These are phyloP conservation scores for Passer montanus DNA, from an alignment of 2,113 vertebrate species.

Conservation along the genomic window DNA sequence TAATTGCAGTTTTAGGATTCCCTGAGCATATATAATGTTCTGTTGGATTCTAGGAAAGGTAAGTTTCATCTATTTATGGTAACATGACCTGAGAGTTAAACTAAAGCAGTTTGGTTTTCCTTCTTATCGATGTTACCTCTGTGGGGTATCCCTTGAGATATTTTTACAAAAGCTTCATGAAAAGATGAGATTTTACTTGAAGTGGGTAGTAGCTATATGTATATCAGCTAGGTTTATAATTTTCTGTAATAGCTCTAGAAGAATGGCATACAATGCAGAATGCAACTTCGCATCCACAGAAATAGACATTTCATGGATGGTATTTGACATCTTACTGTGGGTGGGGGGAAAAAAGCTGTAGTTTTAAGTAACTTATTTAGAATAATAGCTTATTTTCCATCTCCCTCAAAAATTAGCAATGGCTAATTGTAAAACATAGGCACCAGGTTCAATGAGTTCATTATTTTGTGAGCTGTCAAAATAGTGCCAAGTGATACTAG, in stretches of 20 bases:
- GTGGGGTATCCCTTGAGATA: neutral
- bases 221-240: neutral
- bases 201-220: neutral
- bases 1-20: neutral
- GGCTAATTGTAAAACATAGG: neutral
- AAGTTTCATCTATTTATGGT: neutral
- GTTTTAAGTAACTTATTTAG: neutral
- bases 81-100: neutral
- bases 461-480: neutral
- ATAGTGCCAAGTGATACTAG: neutral
- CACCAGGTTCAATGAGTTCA: neutral
- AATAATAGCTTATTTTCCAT: neutral
- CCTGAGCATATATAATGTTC: neutral
- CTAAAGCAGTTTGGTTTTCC: neutral
- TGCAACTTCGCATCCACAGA: neutral
- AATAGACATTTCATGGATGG: neutral
- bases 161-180: neutral
- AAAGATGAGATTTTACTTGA: neutral
- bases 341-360: neutral
- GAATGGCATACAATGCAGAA: neutral
- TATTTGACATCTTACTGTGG: neutral
- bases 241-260: neutral
- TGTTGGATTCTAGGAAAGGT: neutral
- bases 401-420: neutral
- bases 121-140: neutral